Conservation (phyloP, 92 coral and sea anemone genomes). For the Blastomussa wellsi region DNA sequence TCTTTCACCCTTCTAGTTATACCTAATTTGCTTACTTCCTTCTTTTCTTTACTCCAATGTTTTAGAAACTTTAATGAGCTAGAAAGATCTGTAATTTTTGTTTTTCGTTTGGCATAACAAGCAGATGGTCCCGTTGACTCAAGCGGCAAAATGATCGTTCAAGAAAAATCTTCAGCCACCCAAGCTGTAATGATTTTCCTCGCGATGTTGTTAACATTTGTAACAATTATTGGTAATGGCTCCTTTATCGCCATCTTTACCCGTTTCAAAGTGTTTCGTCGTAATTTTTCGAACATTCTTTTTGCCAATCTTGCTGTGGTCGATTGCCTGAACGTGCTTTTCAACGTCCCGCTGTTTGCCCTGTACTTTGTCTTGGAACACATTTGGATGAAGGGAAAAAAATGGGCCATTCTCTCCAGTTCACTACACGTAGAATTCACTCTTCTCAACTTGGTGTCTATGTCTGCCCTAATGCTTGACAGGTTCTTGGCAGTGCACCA, state of each 20-base stretch:
- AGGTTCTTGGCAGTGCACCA: not conserved
- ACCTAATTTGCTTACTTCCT: not conserved
- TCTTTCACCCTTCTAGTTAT: not conserved
- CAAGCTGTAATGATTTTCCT: not conserved
- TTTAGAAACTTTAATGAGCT: too few species aligned
- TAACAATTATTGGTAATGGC: constrained; percentile 2
- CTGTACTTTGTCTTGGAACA: not conserved
- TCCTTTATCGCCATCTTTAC: constrained; percentile 8
- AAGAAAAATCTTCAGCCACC: not conserved
- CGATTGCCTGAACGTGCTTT: constrained; percentile 1
- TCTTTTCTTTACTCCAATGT: too few species aligned
- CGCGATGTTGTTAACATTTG: not conserved
- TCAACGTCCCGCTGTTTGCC: not conserved
- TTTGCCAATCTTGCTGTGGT: not conserved
- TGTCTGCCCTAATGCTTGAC: constrained; percentile 13
- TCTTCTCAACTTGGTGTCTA: constrained; percentile 9
- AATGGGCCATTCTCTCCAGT: not conserved
- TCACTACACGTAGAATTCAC: not conserved
- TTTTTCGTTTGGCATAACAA: not conserved
- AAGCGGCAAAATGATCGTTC: not conserved
- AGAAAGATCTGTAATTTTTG: too few species aligned
- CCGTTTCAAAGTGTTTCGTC: constrained; percentile 2
- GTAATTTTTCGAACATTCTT: not conserved
- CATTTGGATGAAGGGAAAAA: constrained; percentile 8
- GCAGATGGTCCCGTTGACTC: not conserved